Evolutionary conservation across 2,797 vertebrate species (phyloP), one percentile per base, ranked within the genome.

Genomic region (Rhabdomys pumilio): DNA sequence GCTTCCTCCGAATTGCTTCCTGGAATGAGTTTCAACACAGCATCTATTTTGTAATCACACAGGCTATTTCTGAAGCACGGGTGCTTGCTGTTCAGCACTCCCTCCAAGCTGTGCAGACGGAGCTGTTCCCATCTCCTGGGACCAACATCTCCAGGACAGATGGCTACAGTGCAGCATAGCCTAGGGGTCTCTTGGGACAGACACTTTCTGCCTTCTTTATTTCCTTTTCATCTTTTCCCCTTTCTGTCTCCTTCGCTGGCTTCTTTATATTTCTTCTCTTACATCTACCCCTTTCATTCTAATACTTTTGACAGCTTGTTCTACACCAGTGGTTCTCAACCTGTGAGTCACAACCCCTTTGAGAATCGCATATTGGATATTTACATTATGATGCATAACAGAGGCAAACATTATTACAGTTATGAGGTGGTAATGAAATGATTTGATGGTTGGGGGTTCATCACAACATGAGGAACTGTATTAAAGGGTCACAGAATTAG

Each of bases 1-100:
- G 59, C 89, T 95, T 90, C 93, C 87, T 84, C 57, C 17, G 95
- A 97, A 97, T 96, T 97, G 97, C 98, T 98, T 98, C 94, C 95
- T 93, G 89, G 84, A 98, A 97, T 97, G 96, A 97, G 95, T 75
- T 97, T 96, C 95, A 75, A 26, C 11, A 44, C 80, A 63, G 77
- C 91, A 84, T 94, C 95, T 97, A 92, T 96, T 95, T 95, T 91
- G 95, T 97, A 95, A 97, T 96, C 95, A 73, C 88, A 53, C 38
- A 41, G 84, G 87, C 95, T 96, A 88, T 96, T 98, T 96, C 96
- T 90, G 91, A 96, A 95, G 93, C 81, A 57, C 0, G 38, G 81
- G 26, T n/a, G 83, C 61, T 55, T 72, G 82, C 61, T 91, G 84
- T 80, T 22, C 75, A 85, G 86, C 24, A 14, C 89, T 75, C 65